Percentiles rank a stretch among this genome's conserved stretches.
Evolutionary conservation across 2,888 invertebrate genomes (phyloP).

Genomic region (Thera obeliscata): DNA sequence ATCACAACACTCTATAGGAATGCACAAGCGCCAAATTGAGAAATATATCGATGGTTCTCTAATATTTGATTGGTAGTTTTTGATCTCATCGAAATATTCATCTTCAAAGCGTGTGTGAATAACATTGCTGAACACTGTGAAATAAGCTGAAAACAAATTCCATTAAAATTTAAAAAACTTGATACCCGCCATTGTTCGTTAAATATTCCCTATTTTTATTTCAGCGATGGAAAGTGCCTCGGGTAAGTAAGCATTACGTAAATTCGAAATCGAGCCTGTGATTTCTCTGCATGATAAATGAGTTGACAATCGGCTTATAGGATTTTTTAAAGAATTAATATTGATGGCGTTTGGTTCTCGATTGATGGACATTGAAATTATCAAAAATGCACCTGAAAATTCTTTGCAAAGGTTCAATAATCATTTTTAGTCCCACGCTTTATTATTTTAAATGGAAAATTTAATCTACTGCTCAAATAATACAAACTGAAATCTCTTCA

Average conservation of each 20-base stretch:
- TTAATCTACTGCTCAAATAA: no score
- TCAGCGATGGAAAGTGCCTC: slow-evolving; percentile 37
- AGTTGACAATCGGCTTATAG: slow-evolving; percentile 34
- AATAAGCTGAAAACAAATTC: background rate
- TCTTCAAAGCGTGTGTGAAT: no score
- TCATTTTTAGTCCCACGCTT: background rate
- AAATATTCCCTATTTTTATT: slow-evolving; percentile 21
- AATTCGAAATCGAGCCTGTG: slow-evolving; percentile 43
- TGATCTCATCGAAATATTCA: no score
- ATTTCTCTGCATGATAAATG: slow-evolving; percentile 41
- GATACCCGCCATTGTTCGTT: slow-evolving; percentile 14
- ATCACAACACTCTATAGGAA: no score
- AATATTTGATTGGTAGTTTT: no score
- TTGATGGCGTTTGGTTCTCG: slow-evolving; percentile 16
- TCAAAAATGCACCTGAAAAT: background rate
- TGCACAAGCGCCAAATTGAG: no score
- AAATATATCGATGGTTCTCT: no score
- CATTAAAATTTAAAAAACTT: slow-evolving; percentile 18
- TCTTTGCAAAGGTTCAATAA: background rate
- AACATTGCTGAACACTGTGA: no score
- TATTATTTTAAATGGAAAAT: no score
- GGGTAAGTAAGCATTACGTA: slow-evolving; percentile 52
- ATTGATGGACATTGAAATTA: slow-evolving; percentile 12
- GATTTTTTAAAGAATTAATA: slow-evolving; percentile 31
- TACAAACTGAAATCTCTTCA: no score